Evolutionary conservation across 1,140 invertebrate genomes (phyloP).

Genomic region (Lamellibrachia luymesi): DNA sequence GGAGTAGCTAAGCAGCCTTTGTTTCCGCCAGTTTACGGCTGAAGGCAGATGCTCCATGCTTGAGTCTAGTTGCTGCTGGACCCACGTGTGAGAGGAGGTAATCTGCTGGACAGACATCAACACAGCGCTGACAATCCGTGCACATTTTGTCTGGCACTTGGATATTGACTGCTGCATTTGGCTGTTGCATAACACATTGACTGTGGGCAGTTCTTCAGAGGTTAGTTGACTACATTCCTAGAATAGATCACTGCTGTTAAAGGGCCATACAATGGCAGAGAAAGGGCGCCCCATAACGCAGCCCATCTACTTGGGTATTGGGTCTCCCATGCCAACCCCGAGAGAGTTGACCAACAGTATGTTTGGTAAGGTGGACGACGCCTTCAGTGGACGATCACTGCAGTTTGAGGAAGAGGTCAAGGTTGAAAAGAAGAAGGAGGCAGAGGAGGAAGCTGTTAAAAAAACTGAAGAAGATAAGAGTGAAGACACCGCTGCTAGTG

Average conservation of each 20-base stretch:
- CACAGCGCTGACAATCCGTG: not conserved
- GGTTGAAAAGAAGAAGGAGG: not conserved
- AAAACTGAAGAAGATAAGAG: constrained; percentile 20
- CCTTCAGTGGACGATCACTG: constrained; percentile 35
- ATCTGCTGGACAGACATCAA: not conserved
- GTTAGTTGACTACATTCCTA: not conserved
- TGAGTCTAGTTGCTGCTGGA: not conserved
- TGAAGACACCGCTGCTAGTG: not conserved
- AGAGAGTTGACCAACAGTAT: constrained; percentile 43
- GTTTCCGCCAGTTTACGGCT: not conserved
- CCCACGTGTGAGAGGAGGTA: not conserved
- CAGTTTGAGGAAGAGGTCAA: constrained; percentile 37
- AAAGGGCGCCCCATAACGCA: not conserved
- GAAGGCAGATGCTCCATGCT: not conserved
- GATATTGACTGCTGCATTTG: not conserved
- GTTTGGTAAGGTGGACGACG: constrained; percentile 50
- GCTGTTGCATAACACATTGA: not conserved
- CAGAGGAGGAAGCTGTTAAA: not conserved
- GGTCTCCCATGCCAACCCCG: constrained; percentile 36
- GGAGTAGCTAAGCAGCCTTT: not conserved
- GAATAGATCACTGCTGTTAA: not conserved
- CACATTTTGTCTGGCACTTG: not conserved
- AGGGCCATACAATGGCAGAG: not conserved
- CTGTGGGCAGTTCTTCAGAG: not conserved
- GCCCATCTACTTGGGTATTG: constrained; percentile 23